phyloP scores from a whole-genome alignment of 2,888 invertebrate species.

The Limnephilus lunatus region DNA sequence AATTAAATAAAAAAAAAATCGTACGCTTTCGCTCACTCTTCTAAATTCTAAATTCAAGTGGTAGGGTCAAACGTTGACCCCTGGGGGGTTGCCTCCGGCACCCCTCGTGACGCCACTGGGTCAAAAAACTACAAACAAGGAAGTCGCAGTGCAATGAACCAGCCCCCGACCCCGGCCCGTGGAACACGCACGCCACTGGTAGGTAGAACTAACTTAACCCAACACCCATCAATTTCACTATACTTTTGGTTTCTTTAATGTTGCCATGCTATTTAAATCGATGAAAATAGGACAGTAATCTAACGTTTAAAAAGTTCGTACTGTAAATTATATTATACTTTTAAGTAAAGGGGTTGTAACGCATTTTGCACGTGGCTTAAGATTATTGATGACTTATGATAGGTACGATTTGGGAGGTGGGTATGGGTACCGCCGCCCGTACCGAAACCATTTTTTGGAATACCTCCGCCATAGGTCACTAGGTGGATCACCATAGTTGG shows the following conservation, averaged over 20 bases:
- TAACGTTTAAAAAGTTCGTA: not conserved
- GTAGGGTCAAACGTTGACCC: not conserved
- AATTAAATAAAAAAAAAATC: not conserved
- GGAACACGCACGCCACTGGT: not conserved
- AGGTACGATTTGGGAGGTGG: too few relatives aligned
- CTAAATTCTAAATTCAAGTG: not conserved
- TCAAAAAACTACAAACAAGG: not conserved
- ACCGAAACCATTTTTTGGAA: too few relatives aligned
- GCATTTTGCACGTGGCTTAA: too few relatives aligned
- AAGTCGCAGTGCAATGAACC: not conserved
- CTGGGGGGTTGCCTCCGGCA: not conserved
- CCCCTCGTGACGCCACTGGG: not conserved
- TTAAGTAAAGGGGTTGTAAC: not conserved
- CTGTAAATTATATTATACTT: not conserved
- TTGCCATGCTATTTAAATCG: not conserved
- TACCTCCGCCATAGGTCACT: too few relatives aligned
- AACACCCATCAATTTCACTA: not conserved
- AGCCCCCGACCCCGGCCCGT: not conserved
- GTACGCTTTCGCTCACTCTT: not conserved
- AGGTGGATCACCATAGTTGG: too few relatives aligned
- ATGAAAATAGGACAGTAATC: not conserved
- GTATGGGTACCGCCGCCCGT: too few relatives aligned
- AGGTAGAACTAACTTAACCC: not conserved
- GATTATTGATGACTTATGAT: too few relatives aligned
- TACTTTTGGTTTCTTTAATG: not conserved